Evolutionary conservation across 2,888 invertebrate species (phyloP).

Genomic region (Ichneumon xanthorius): DNA sequence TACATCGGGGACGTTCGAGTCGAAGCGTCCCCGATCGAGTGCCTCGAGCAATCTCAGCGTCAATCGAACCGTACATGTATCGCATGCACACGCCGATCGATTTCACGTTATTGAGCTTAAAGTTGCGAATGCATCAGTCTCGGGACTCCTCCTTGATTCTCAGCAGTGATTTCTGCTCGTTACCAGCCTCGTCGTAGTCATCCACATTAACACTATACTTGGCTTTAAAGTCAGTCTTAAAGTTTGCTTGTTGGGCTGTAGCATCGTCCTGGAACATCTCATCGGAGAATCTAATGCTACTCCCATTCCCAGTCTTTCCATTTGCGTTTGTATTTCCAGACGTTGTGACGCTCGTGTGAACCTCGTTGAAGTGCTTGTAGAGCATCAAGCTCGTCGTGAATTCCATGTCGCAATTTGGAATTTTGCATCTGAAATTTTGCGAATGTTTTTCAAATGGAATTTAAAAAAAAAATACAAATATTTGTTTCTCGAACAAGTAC

Average conservation of each 20-base stretch:
- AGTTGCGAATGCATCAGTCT: slow-evolving; percentile 76
- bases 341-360: slow-evolving; percentile 76
- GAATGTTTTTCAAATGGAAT: background rate
- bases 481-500: background rate
- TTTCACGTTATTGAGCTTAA: slow-evolving; percentile 49
- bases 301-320: slow-evolving; percentile 82
- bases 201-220: slow-evolving; percentile 80
- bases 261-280: slow-evolving; percentile 80
- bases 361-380: slow-evolving; percentile 81
- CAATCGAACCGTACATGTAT: background rate
- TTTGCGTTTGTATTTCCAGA: slow-evolving; percentile 77
- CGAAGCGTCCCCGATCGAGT: background rate
- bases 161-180: slow-evolving; percentile 75
- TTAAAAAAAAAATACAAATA: slow-evolving; percentile 5
- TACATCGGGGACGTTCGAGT: slow-evolving; percentile 1
- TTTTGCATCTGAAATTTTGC: slow-evolving; percentile 79
- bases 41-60: slow-evolving; percentile 2
- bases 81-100: background rate
- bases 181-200: slow-evolving; percentile 76
- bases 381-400: slow-evolving; percentile 79
- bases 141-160: slow-evolving; percentile 78
- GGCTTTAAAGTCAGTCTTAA: slow-evolving; percentile 84
- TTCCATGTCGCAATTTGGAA: slow-evolving; percentile 80
- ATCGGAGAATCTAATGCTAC: slow-evolving; percentile 79
- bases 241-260: slow-evolving; percentile 80